Percentiles rank a stretch among this genome's conserved stretches.
Evolutionary conservation across 2,888 invertebrate genomes (phyloP).

Genomic region (Tyria jacobaeae): DNA sequence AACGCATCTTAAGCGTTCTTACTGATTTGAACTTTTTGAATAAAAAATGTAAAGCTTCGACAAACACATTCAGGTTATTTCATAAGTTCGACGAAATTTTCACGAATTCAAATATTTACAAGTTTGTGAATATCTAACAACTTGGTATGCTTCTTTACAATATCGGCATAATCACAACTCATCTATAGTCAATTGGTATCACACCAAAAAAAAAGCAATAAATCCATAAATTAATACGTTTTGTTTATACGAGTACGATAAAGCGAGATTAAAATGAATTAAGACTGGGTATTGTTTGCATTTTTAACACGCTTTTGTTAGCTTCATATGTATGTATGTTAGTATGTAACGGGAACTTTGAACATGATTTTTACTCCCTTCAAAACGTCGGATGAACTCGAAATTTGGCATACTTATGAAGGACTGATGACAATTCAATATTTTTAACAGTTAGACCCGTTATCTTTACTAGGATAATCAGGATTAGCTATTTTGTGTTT

Average conservation of each 20-base stretch:
- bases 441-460: too few relatives aligned
- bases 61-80: background rate
- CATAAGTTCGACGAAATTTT: conserved; percentile 1
- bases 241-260: conserved; percentile 35
- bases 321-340: too few relatives aligned
- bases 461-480: too few relatives aligned
- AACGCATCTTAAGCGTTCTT: too few relatives aligned
- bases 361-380: too few relatives aligned
- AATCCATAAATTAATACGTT: conserved; percentile 29
- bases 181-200: conserved; percentile 19
- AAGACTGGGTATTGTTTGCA: conserved; percentile 24
- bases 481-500: too few relatives aligned
- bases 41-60: background rate
- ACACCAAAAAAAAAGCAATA: conserved; percentile 23
- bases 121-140: conserved; percentile 12
- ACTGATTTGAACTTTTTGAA: background rate
- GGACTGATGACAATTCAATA: too few relatives aligned
- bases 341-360: too few relatives aligned
- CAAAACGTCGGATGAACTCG: too few relatives aligned
- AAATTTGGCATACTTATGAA: too few relatives aligned
- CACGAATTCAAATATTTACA: conserved; percentile 17
- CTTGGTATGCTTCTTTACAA: conserved; percentile 1
- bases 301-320: too few relatives aligned
- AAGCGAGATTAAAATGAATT: conserved; percentile 35
- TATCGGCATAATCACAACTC: conserved; percentile 10